Conservation (phyloP, 2,888 invertebrate species). For the Aquatica leii region DNA sequence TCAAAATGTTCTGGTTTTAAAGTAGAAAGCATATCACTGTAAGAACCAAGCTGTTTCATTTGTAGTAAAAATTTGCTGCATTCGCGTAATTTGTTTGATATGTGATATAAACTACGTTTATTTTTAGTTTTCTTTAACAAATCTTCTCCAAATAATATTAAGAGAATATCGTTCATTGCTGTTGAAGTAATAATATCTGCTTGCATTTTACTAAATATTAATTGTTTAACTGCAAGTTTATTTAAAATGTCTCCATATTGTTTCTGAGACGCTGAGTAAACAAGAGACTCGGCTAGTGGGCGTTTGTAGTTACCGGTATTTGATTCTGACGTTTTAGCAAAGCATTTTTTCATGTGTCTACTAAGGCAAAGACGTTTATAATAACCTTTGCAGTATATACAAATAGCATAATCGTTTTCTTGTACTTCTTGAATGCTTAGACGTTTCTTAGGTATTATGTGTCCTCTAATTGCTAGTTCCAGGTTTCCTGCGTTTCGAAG, state of each 20-base stretch:
- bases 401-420: no score
- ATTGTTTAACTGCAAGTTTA: constrained; percentile 19
- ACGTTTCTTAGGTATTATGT: no score
- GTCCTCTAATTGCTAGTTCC: no score
- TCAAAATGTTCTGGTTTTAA: constrained; percentile 28
- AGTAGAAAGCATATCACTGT: constrained; percentile 24
- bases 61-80: constrained; percentile 18
- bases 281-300: no score
- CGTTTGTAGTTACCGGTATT: no score
- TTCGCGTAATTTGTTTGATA: constrained; percentile 22
- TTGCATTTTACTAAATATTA: constrained; percentile 22
- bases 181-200: constrained; percentile 5
- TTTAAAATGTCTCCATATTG: constrained; percentile 22
- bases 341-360: constrained; percentile 13
- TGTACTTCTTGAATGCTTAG: no score
- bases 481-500: no score
- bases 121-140: constrained; percentile 19
- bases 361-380: constrained; percentile 15
- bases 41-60: constrained; percentile 12
- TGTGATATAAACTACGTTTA: constrained; percentile 17
- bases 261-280: constrained; percentile 22
- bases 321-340: no score
- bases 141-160: constrained; percentile 9
- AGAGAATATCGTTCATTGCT: constrained; percentile 4
- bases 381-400: constrained; percentile 15